phyloP scores from a whole-genome alignment of 2,888 invertebrate species.

The Agriopis marginaria region DNA sequence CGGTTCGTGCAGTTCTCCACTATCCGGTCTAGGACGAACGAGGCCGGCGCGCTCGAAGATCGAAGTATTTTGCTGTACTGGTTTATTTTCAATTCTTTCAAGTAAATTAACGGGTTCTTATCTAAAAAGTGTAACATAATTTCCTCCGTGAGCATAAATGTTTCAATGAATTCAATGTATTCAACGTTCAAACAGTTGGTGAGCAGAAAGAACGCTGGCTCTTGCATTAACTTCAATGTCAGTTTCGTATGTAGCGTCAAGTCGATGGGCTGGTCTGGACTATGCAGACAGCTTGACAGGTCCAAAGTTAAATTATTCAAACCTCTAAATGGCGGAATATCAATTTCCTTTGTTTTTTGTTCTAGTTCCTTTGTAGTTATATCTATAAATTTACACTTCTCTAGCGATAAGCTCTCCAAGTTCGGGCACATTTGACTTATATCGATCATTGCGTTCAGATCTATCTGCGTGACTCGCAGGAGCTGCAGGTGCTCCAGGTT shows the following conservation, averaged over 20 bases:
- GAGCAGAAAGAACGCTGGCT: neutral
- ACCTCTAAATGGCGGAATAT: neutral
- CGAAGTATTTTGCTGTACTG: neutral
- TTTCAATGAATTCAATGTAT: neutral
- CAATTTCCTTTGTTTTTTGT: neutral
- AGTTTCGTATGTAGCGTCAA: neutral
- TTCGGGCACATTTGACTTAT: neutral
- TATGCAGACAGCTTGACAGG: neutral
- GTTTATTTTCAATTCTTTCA: neutral
- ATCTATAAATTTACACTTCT: neutral
- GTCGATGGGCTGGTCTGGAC: neutral
- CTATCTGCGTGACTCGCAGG: neutral
- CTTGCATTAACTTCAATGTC: neutral
- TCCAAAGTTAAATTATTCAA: neutral
- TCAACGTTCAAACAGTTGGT: neutral
- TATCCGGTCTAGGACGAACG: neutral
- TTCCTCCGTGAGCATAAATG: neutral
- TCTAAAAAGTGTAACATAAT: neutral
- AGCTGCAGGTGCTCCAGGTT: neutral
- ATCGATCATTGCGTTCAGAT: neutral
- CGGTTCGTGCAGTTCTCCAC: neutral
- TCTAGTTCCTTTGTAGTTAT: neutral
- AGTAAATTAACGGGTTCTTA: neutral
- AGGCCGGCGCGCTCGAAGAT: neutral
- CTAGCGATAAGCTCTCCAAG: neutral